A percentile compares a stretch with the other conserved stretches of the same genome.
Conservation (phyloP, 2,888 invertebrate genomes). For the Crematogaster levior region DNA sequence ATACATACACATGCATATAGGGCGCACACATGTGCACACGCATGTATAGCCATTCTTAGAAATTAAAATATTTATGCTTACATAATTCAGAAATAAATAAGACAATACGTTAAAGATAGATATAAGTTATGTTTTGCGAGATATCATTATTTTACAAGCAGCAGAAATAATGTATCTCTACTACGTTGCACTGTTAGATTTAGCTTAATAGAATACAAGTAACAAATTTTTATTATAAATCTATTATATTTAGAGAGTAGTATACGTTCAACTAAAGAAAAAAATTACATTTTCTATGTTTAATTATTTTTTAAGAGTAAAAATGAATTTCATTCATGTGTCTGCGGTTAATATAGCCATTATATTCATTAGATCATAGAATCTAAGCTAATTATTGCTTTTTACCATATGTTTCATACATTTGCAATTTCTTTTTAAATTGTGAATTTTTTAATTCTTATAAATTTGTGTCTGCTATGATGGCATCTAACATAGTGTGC, state of each 20-base stretch:
- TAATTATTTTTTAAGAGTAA: constrained; percentile 30
- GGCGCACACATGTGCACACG: background rate
- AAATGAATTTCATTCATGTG: constrained; percentile 20
- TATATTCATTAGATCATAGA: constrained; percentile 34
- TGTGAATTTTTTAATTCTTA: background rate
- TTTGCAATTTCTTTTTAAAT: background rate
- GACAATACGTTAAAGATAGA: constrained; percentile 72
- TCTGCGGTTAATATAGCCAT: constrained; percentile 32
- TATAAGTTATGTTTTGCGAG: constrained; percentile 57
- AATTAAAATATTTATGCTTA: constrained; percentile 70
- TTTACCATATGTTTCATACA: constrained; percentile 9
- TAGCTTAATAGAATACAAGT: constrained; percentile 43
- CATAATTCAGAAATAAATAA: constrained; percentile 72
- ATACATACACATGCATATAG: constrained; percentile 27
- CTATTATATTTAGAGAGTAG: constrained; percentile 40
- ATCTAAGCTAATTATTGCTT: constrained; percentile 24
- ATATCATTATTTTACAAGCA: constrained; percentile 43
- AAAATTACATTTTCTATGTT: constrained; percentile 27
- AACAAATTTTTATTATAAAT: constrained; percentile 48
- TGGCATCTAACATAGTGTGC: constrained; percentile 34
- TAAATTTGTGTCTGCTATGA: constrained; percentile 28
- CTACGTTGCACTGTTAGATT: constrained; percentile 40
- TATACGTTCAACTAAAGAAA: constrained; percentile 5
- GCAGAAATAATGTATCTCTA: constrained; percentile 30
- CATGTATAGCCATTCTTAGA: constrained; percentile 48